Percentiles rank a stretch among this genome's conserved stretches.
phyloP scores from a whole-genome alignment of 2,797 vertebrate species.

The Sebastes oblongus region DNA sequence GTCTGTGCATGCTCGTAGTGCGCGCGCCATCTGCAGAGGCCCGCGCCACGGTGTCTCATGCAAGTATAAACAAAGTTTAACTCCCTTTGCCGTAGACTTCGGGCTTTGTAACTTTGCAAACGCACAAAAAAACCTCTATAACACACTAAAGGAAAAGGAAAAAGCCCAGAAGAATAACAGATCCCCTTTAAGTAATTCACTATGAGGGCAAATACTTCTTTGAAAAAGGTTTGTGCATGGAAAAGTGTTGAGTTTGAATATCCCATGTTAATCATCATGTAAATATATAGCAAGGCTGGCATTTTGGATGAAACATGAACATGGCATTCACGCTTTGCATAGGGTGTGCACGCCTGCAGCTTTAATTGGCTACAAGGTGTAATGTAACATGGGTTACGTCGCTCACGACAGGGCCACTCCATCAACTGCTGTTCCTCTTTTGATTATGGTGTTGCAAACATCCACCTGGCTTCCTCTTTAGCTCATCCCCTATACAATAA shows the following conservation, averaged over 20 bases:
- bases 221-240: background rate
- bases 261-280: background rate
- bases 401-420: background rate
- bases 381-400: background rate
- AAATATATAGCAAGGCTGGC: background rate
- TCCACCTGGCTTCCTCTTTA: background rate
- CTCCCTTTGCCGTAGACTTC: too few relatives aligned
- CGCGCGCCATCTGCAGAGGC: too few relatives aligned
- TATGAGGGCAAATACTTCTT: background rate
- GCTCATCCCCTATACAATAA: too few relatives aligned
- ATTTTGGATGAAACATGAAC: slow-evolving; percentile 4
- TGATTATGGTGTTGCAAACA: background rate
- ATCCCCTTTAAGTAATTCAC: background rate
- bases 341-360: background rate
- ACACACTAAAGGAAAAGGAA: too few relatives aligned
- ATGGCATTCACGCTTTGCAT: background rate
- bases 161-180: too few relatives aligned
- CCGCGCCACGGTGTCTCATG: too few relatives aligned
- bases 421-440: background rate
- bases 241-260: background rate
- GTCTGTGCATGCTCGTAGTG: too few relatives aligned
- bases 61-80: too few relatives aligned
- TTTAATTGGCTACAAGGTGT: background rate
- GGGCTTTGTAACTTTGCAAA: too few relatives aligned
- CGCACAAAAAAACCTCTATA: too few relatives aligned